Evolutionary conservation across 2,797 vertebrate species (phyloP), one percentile per base, ranked within the genome.

Genomic region (Todus mexicanus): DNA sequence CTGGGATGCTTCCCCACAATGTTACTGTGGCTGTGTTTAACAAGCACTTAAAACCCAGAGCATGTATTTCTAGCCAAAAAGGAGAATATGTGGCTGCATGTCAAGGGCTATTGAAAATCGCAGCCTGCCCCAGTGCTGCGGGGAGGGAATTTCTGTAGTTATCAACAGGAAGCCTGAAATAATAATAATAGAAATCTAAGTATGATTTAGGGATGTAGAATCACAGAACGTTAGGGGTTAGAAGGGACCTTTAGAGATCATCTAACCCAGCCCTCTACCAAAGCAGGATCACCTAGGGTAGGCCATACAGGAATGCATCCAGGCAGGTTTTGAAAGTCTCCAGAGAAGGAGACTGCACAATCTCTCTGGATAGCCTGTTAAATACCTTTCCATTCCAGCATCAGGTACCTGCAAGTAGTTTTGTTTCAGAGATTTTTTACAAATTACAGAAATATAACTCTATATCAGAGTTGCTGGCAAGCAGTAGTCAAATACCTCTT

Each of bases 121-220:
- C 50, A 66, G 20, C 29, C 50, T 80, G 11, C 14, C 21, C 22
- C 48, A 31, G 1, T 35, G 29, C 35, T 66, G 35, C 5, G 21
- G 37, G 10, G 12, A 70, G 11, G 20, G 63, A 83, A 77, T 75
- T 88, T 68, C 53, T 86, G 68, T 53, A 80, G 21, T 56, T 93
- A 86, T 61, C 69, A 80, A 47, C 78, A 91, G 87, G 59, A 81
- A 70, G 23, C 57, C 81, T 87, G 75, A 90, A 93, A 96, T 86
- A 94, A 74, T 82, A 86, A 78, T 87, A 93, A 87, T 43, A 77
- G 56, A 84, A 87, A 89, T 42, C 19, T 54, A 72, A 42, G 25
- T 45, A 42, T 60, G 22, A 77, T 84, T 87, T 94, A 71, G 42
- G 31, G 76, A 86, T 72, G 35, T 69, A n/a, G n/a, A n/a, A n/a